phyloP scores from a whole-genome alignment of 2,797 vertebrate species.

The Phyllotis vaccarum region DNA sequence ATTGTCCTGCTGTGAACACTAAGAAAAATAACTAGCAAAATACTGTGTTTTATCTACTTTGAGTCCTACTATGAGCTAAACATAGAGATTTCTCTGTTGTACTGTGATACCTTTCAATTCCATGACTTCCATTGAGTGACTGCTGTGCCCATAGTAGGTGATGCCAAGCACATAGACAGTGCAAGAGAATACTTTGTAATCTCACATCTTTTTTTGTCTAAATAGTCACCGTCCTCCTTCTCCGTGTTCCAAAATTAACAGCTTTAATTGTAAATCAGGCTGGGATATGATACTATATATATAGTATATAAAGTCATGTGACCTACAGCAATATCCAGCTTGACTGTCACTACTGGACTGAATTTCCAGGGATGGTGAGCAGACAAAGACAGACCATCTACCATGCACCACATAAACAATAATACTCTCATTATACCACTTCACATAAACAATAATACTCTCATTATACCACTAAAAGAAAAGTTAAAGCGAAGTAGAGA shows the following conservation, averaged over 20 bases:
- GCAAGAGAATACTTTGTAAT: not conserved
- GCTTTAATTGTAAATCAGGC: not conserved
- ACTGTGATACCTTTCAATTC: not conserved
- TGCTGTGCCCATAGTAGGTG: not conserved
- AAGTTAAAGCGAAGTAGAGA: not conserved
- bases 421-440: too few relatives aligned
- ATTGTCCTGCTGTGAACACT: not conserved
- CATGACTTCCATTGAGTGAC: not conserved
- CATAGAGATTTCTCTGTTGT: not conserved
- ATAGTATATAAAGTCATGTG: not conserved
- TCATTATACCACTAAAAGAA: conserved; percentile 54
- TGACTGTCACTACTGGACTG: not conserved
- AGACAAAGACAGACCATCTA: not conserved
- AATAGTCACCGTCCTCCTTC: not conserved
- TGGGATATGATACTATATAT: not conserved
- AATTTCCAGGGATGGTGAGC: not conserved
- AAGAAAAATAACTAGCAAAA: not conserved
- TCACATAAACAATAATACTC: too few relatives aligned
- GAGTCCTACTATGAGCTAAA: not conserved
- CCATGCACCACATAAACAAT: conserved; percentile 56
- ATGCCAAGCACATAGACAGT: accelerated
- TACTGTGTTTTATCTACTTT: not conserved
- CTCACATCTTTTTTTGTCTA: not conserved
- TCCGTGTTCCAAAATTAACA: not conserved
- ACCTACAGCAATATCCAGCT: not conserved